Evolutionary conservation across 1,140 invertebrate species (phyloP).

Genomic region (Bombus fervidus): DNA sequence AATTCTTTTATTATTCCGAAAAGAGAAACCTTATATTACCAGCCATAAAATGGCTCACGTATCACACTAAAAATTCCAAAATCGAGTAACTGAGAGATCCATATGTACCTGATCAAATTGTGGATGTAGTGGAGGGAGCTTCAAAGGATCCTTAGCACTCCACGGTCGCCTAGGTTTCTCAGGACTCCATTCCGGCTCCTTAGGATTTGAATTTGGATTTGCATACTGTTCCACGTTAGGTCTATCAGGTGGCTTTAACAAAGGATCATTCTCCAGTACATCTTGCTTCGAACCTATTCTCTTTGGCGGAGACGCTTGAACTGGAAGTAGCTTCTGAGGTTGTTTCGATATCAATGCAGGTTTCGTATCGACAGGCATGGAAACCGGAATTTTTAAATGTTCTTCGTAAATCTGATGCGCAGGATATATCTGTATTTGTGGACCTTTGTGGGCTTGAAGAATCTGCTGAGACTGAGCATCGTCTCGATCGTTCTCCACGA

Average conservation of each 20-base stretch:
- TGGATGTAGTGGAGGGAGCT: constrained; percentile 36
- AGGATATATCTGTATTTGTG: constrained; percentile 77
- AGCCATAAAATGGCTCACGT: not conserved
- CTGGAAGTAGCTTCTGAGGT: constrained; percentile 66
- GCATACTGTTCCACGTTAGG: constrained; percentile 68
- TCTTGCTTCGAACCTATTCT: constrained; percentile 74
- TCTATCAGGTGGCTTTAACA: constrained; percentile 76
- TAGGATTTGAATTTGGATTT: constrained; percentile 66
- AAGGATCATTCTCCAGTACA: constrained; percentile 78
- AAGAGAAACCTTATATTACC: not conserved
- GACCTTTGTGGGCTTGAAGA: constrained; percentile 52
- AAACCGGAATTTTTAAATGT: constrained; percentile 74
- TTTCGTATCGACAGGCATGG: constrained; percentile 53
- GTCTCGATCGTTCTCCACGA: constrained; percentile 66
- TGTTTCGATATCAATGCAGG: constrained; percentile 57
- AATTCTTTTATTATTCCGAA: not conserved
- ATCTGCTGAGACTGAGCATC: constrained; percentile 63
- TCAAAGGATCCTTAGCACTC: constrained; percentile 76
- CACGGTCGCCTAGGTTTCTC: constrained; percentile 72
- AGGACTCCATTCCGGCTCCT: constrained; percentile 71
- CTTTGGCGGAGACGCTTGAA: constrained; percentile 60
- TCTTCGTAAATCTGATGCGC: constrained; percentile 80
- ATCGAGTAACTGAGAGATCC: not conserved
- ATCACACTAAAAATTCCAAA: not conserved
- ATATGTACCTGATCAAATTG: constrained; percentile 63